These are phyloP conservation scores for Sebastes matsubarae DNA, from an alignment of 2,797 vertebrate species.

Conservation along the genomic window DNA sequence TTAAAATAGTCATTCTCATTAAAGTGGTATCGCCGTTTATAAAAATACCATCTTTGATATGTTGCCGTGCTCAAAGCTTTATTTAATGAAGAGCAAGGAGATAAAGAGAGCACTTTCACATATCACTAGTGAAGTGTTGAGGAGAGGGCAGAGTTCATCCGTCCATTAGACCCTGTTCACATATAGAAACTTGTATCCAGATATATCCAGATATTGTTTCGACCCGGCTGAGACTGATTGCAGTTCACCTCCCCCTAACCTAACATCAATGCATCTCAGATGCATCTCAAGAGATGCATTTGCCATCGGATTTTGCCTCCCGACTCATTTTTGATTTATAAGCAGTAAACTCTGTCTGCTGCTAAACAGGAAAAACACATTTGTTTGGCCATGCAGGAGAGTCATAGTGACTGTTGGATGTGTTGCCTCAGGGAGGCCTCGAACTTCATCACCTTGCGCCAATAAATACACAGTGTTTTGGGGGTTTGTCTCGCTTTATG, in stretches of 20 bases:
- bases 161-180: not conserved
- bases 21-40: not conserved
- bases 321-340: conserved; percentile 2
- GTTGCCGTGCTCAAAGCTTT: not conserved
- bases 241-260: not conserved
- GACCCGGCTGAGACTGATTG: not conserved
- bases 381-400: not conserved
- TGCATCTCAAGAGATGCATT: not conserved
- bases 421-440: conserved; percentile 10
- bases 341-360: conserved; percentile 3
- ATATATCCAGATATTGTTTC: not conserved
- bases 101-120: not conserved
- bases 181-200: not conserved
- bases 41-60: not conserved
- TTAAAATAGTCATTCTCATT: not conserved
- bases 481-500: not conserved
- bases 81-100: not conserved
- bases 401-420: not conserved
- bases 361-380: conserved; percentile 4
- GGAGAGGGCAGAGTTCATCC: not conserved
- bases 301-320: conserved; percentile 1
- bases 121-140: not conserved
- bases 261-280: not conserved
- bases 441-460: conserved; percentile 24
- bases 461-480: conserved; percentile 14